Conservation (phyloP, 2,797 vertebrate genomes). For the Zalophus californianus region DNA sequence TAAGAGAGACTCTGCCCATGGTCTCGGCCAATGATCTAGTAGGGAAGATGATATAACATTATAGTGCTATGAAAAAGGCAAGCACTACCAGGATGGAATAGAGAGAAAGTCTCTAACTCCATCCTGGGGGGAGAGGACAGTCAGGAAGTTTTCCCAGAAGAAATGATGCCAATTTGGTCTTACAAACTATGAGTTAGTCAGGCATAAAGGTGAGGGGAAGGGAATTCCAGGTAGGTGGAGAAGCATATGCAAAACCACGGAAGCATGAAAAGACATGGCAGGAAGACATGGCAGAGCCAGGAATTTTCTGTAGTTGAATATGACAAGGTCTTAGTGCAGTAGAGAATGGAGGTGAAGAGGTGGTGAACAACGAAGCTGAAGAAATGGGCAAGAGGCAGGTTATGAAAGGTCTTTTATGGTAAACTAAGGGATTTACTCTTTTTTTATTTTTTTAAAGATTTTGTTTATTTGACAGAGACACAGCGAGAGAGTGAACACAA, state of each 20-base stretch:
- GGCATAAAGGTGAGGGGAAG: not conserved
- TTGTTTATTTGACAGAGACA: too few relatives aligned
- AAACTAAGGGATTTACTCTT: not conserved
- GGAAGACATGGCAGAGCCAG: not conserved
- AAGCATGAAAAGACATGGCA: not conserved
- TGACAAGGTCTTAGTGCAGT: not conserved
- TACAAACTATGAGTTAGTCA: not conserved
- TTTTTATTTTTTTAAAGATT: too few relatives aligned
- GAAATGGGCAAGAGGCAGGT: not conserved
- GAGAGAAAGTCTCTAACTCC: not conserved
- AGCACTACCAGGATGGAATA: not conserved
- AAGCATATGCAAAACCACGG: not conserved
- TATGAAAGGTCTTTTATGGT: not conserved
- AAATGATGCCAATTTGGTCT: constrained; percentile 1
- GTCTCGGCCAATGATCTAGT: not conserved
- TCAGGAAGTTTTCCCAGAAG: not conserved
- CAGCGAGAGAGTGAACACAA: too few relatives aligned
- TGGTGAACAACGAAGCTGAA: not conserved
- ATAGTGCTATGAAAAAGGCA: not conserved
- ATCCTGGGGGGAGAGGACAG: not conserved
- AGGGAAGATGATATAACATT: not conserved
- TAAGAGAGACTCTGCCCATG: not conserved
- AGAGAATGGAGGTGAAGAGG: not conserved
- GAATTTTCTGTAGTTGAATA: not conserved
- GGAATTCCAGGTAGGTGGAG: not conserved